Evolutionary conservation across 1,140 invertebrate genomes (phyloP).

Genomic region (Leptinotarsa lineolata): DNA sequence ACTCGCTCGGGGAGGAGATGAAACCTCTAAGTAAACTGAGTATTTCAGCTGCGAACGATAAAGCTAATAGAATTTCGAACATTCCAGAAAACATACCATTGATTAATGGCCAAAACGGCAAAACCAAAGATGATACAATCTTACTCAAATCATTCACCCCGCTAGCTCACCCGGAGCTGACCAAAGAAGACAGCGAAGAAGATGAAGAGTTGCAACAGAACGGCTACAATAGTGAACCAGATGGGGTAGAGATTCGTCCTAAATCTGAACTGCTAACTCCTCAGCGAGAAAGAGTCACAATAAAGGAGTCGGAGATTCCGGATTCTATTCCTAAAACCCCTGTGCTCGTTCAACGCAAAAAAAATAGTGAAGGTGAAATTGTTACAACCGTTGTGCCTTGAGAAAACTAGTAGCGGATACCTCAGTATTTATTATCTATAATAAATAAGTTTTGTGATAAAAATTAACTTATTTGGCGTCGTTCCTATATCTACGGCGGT

Average conservation of each 20-base stretch:
- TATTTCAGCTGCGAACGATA: constrained; percentile 44
- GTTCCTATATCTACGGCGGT: constrained; percentile 33
- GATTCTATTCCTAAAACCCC: constrained; percentile 65
- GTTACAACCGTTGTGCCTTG: constrained; percentile 40
- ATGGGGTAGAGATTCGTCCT: constrained; percentile 51
- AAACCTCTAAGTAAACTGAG: constrained; percentile 54
- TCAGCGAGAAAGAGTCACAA: constrained; percentile 67
- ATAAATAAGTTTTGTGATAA: constrained; percentile 45
- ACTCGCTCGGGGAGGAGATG: constrained; percentile 50
- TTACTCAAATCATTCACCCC: constrained; percentile 40
- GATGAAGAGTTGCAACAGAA: constrained; percentile 52
- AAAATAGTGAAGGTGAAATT: constrained; percentile 50
- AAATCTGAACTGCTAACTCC: constrained; percentile 55
- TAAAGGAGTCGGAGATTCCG: constrained; percentile 67
- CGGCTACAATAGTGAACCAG: constrained; percentile 42
- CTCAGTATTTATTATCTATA: constrained; percentile 45
- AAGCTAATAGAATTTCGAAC: constrained; percentile 40
- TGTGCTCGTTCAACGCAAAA: constrained; percentile 59
- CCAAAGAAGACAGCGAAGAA: constrained; percentile 35
- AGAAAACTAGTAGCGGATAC: constrained; percentile 34
- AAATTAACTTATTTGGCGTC: constrained; percentile 45
- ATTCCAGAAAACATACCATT: constrained; percentile 44
- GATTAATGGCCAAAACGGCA: constrained; percentile 51
- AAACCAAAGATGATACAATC: constrained; percentile 46
- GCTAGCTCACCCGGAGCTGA: constrained; percentile 33